These are phyloP conservation scores for Umimayanthus chanpuru DNA, from an alignment of 92 coral and sea anemone species.

Conservation along the genomic window DNA sequence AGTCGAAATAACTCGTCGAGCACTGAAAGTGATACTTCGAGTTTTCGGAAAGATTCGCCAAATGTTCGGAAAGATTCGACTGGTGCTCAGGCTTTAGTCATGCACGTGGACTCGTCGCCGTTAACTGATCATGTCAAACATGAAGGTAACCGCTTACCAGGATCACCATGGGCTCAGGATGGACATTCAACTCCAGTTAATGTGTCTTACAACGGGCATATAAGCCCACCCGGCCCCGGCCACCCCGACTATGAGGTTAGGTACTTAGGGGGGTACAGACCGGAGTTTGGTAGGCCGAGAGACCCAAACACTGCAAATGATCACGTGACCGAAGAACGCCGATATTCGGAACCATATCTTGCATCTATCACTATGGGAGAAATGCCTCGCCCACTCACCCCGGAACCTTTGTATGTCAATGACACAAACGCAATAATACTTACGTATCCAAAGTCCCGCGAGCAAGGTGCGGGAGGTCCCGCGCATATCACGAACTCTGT, in stretches of 20 bases:
- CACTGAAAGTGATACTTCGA: conserved; percentile 25
- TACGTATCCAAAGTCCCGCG: conserved; percentile 18
- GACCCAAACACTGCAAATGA: neutral
- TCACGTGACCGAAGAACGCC: neutral
- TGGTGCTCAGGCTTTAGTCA: conserved; percentile 26
- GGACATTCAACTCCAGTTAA: conserved; percentile 7
- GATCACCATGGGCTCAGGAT: conserved; percentile 3
- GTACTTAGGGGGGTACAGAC: conserved; percentile 86
- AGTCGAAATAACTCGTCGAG: conserved; percentile 34
- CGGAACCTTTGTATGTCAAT: conserved; percentile 20
- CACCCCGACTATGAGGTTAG: conserved; percentile 67
- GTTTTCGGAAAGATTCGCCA: conserved; percentile 20
- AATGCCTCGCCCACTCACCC: conserved; percentile 36
- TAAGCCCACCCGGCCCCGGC: conserved; percentile 41
- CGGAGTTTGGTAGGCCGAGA: conserved; percentile 15
- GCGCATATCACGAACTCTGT: conserved; percentile 27
- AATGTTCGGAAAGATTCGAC: conserved; percentile 21
- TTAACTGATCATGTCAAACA: conserved; percentile 10
- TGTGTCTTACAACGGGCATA: conserved; percentile 23
- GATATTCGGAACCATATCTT: conserved; percentile 34
- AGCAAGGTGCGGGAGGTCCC: conserved; percentile 40
- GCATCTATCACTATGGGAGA: conserved; percentile 34
- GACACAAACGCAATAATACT: conserved; percentile 12
- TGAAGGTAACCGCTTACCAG: neutral
- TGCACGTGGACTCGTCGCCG: conserved; percentile 44